Base-by-base conservation (phyloP, 2,113 vertebrate species). In the Hyperoodon ampullatus region DNA sequence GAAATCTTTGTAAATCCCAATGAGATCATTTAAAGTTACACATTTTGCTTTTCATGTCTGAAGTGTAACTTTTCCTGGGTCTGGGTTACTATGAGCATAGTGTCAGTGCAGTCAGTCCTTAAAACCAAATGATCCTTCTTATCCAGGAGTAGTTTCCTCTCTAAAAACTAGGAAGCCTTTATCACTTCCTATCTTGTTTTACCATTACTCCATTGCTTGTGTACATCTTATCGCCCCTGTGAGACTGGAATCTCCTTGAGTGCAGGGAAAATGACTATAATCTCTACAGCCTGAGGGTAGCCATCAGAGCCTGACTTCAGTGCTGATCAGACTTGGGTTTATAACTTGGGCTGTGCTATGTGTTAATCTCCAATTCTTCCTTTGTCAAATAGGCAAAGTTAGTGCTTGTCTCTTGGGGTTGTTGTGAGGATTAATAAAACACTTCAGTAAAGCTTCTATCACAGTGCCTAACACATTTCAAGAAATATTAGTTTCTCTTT, bases 151-250 rank as follows among this genome's bases (percentile, higher is more conserved):
- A 19, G 28, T 81, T 61, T 50, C 66, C 80, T 82, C 47, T 90
- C 13, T 84, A 65, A 85, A 89, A 87, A n/a, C 16, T 83, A 53
- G 66, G 47, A 75, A 63, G 39, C 9, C 24, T 86, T 89, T 92
- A 93, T 94, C 65, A 65, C 21, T 92, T 97, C 21, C 80, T 77
- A n/a, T 95, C 90, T 80, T 89, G 5, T 84, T 95, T 82, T 87
- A 74, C 15, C 16, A 33, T 13, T 82, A 71, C 70, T 92, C 65
- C n/a, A 14, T 28, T 80, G 68, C 72, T n/a, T 70, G 35, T 68
- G 11, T 78, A 7, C 15, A 23, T 65, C 26, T 94, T 95, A 93
- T 95, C 92, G 94, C 18, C 28, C 4, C 39, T 33, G 7, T 42
- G 12, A 6, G 42, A 87, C 55, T 96, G 33, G 78, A 92, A 78